phyloP scores from a whole-genome alignment of 2,797 vertebrate species.

The Cyprinodon diabolis region DNA sequence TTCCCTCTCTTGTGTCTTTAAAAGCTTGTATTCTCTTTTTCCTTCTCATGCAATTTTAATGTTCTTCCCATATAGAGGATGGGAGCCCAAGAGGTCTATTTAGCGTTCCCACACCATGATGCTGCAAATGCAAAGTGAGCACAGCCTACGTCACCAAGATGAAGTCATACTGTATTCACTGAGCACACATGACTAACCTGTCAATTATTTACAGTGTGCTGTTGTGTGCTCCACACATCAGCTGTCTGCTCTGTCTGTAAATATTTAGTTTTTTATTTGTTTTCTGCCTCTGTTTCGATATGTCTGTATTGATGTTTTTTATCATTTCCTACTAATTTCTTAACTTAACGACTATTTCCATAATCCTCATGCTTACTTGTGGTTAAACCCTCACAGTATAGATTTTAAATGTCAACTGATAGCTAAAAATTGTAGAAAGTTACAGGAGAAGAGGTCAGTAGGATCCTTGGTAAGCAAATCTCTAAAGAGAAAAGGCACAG shows the following conservation, averaged over 20 bases:
- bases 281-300: neutral
- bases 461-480: conserved; percentile 2
- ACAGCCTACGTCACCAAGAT: conserved; percentile 30
- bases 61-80: conserved; percentile 1
- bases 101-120: conserved; percentile 10
- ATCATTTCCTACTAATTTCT: neutral
- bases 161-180: conserved; percentile 24
- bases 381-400: neutral
- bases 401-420: neutral
- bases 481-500: neutral
- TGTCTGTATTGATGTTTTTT: neutral
- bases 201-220: conserved; percentile 38
- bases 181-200: conserved; percentile 31
- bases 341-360: conserved; percentile 5
- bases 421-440: neutral
- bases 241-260: conserved; percentile 6
- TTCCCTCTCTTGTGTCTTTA: conserved; percentile 31
- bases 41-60: conserved; percentile 57
- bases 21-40: conserved; percentile 39
- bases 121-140: conserved; percentile 8
- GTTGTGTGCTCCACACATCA: conserved; percentile 16
- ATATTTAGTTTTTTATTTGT: conserved; percentile 11
- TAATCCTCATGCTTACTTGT: conserved; percentile 1
- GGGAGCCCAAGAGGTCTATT: conserved; percentile 20
- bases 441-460: neutral